These are phyloP conservation scores for Panonychus citri DNA, from an alignment of 1,140 invertebrate genomes.

Conservation along the genomic window DNA sequence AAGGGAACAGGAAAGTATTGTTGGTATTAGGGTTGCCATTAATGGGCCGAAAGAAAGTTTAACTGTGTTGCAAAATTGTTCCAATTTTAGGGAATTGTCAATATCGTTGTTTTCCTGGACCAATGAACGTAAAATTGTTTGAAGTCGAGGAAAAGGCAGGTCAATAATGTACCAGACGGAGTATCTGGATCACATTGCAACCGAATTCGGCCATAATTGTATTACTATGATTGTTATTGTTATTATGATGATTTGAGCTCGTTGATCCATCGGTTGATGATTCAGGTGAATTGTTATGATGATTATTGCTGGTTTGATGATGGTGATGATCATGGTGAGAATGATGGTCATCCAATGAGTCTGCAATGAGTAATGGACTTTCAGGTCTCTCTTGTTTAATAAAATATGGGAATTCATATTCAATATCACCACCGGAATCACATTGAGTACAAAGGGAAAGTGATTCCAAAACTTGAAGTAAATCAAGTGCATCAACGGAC, in stretches of 20 bases:
- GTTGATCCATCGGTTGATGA: no score
- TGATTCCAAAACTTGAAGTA: conserved; percentile 40
- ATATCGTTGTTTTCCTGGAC: not conserved
- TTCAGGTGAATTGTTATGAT: not conserved
- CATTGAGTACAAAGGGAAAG: conserved; percentile 46
- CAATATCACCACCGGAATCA: conserved; percentile 42
- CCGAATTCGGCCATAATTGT: conserved; percentile 32
- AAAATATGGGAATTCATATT: conserved; percentile 58
- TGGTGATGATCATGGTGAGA: no score
- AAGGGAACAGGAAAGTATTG: not conserved
- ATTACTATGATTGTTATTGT: conserved; percentile 19
- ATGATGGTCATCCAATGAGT: no score
- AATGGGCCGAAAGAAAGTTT: conserved; percentile 45
- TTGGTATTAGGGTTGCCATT: conserved; percentile 23
- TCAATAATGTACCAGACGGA: conserved; percentile 32
- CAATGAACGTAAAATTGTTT: conserved; percentile 24
- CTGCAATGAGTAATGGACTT: conserved; percentile 20
- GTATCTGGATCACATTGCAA: conserved; percentile 28
- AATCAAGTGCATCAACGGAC: conserved; percentile 43
- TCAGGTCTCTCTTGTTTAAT: conserved; percentile 45
- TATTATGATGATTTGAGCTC: no score
- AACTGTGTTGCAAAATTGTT: conserved; percentile 55
- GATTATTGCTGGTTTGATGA: no score
- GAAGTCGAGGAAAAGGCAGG: conserved; percentile 42
- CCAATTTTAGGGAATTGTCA: conserved; percentile 30